phyloP scores from a whole-genome alignment of 37 sponge, comb jelly and placozoan genomes.

The Tethya wilhelma region DNA sequence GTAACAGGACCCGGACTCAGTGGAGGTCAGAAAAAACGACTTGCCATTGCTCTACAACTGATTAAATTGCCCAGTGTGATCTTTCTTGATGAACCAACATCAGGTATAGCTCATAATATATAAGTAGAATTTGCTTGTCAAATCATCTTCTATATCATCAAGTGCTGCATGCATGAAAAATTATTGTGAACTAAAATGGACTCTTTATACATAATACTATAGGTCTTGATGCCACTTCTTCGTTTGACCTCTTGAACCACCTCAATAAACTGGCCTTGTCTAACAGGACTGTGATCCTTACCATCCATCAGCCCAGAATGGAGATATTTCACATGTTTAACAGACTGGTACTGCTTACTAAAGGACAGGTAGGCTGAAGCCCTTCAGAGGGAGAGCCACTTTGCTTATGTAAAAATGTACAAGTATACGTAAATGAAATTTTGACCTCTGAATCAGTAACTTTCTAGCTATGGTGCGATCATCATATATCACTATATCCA shows the following conservation, averaged over 20 bases:
- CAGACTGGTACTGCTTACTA: slow-evolving; percentile 66
- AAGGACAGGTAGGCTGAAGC: slow-evolving; percentile 79
- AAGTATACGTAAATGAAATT: too few species aligned
- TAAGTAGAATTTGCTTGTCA: background rate
- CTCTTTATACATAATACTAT: background rate
- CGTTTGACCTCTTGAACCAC: slow-evolving; percentile 77
- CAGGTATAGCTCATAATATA: slow-evolving; percentile 66
- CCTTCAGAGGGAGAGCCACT: too few species aligned
- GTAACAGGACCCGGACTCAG: slow-evolving; percentile 85
- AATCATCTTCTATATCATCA: background rate
- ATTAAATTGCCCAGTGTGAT: slow-evolving; percentile 76
- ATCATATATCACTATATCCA: too few species aligned
- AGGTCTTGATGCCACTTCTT: slow-evolving; percentile 80
- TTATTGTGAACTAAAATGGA: background rate
- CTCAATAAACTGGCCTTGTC: slow-evolving; percentile 72
- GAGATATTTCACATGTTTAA: slow-evolving; percentile 87
- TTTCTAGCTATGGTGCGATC: too few species aligned
- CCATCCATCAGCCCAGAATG: slow-evolving; percentile 82
- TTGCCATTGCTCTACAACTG: slow-evolving; percentile 82
- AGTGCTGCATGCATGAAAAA: background rate
- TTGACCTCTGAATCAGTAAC: too few species aligned
- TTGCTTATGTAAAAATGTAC: too few species aligned
- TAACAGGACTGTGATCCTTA: slow-evolving; percentile 78
- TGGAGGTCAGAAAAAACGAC: slow-evolving; percentile 87
- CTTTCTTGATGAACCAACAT: slow-evolving; percentile 91